These are phyloP conservation scores for Eunapius fragilis DNA, from an alignment of 37 sponge, comb jelly and placozoan genomes.

Conservation along the genomic window DNA sequence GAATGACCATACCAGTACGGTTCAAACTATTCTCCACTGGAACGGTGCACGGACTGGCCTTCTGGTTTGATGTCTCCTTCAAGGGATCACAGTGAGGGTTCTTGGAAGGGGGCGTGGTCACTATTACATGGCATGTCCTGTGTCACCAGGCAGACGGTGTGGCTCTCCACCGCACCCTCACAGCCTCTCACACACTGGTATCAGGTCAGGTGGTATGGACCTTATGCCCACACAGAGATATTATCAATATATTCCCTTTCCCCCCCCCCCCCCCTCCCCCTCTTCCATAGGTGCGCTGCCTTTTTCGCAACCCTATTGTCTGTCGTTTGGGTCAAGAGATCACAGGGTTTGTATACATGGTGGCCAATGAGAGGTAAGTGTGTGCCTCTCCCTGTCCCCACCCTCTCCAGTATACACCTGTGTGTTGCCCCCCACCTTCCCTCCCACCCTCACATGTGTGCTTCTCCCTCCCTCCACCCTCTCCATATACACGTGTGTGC, in stretches of 20 bases:
- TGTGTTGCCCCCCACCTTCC: neutral
- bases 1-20: slow-evolving; percentile 78
- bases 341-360: slow-evolving; percentile 69
- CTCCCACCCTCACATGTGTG: slow-evolving; percentile 10
- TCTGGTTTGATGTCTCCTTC: slow-evolving; percentile 99
- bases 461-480: no score
- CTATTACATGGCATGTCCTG: slow-evolving; percentile 10
- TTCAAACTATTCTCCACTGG: slow-evolving; percentile 64
- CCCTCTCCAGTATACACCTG: neutral
- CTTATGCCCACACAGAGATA: neutral
- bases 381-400: no score
- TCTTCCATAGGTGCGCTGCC: slow-evolving; percentile 80
- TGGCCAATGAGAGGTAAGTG: slow-evolving; percentile 90
- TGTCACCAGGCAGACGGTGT: slow-evolving; percentile 68
- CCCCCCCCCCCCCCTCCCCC: no score
- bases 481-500: neutral
- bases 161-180: slow-evolving; percentile 94
- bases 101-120: neutral
- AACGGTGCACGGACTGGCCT: slow-evolving; percentile 93
- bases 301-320: slow-evolving; percentile 81
- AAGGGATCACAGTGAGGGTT: slow-evolving; percentile 82
- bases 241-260: neutral
- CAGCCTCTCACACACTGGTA: slow-evolving; percentile 99
- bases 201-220: slow-evolving; percentile 68
- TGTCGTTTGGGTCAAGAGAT: slow-evolving; percentile 72